phyloP scores from a whole-genome alignment of 2,797 vertebrate species.

The Aeoliscus strigatus region DNA sequence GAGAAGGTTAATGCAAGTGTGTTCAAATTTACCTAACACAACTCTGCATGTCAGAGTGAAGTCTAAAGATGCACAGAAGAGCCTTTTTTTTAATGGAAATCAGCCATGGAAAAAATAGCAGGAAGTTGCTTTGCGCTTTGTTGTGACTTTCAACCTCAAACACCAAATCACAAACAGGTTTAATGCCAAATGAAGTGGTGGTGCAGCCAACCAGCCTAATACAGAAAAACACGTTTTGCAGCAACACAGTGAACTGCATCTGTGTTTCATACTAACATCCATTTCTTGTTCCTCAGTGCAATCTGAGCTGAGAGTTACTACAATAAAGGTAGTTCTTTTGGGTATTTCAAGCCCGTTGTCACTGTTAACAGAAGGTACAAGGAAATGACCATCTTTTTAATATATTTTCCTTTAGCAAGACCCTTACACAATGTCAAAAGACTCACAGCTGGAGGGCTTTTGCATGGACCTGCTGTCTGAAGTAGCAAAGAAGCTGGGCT shows the following conservation, averaged over 20 bases:
- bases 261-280: constrained; percentile 5
- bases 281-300: constrained; percentile 31
- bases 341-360: background rate
- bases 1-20: constrained; percentile 37
- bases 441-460: constrained; percentile 80
- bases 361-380: constrained; percentile 1
- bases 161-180: too few relatives aligned
- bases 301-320: constrained; percentile 76
- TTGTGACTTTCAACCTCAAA: too few relatives aligned
- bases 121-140: background rate
- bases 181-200: too few relatives aligned
- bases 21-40: constrained; percentile 64
- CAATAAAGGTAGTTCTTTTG: constrained; percentile 78
- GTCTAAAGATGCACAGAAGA: constrained; percentile 42
- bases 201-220: too few relatives aligned
- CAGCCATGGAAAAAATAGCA: background rate
- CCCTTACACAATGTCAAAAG: constrained; percentile 79
- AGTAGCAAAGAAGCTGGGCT: constrained; percentile 78
- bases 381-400: background rate
- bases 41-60: constrained; percentile 32
- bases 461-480: constrained; percentile 84
- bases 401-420: constrained; percentile 71
- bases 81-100: constrained; percentile 34
- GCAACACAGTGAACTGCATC: background rate
- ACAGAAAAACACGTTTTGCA: too few relatives aligned